phyloP scores from a whole-genome alignment of 2,888 invertebrate genomes.

The Maniola hyperantus region DNA sequence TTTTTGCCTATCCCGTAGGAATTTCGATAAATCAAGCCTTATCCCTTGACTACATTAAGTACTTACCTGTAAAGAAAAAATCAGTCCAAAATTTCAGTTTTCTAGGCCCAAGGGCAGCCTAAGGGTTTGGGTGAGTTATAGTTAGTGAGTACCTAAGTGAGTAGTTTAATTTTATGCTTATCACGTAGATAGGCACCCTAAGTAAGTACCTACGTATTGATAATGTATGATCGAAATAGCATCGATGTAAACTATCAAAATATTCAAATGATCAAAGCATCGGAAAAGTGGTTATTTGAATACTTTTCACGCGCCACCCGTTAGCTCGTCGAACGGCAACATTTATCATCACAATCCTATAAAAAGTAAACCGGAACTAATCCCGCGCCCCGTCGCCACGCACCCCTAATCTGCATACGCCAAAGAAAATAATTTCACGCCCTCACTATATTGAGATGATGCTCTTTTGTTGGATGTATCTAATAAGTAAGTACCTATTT shows the following conservation, averaged over 20 bases:
- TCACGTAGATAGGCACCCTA: too few species aligned
- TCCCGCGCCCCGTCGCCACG: slow-evolving; percentile 61
- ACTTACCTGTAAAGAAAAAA: too few species aligned
- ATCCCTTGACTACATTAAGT: too few species aligned
- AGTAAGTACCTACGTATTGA: too few species aligned
- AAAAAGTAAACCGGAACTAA: slow-evolving; percentile 81
- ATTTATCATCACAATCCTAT: slow-evolving; percentile 81
- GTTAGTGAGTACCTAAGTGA: too few species aligned
- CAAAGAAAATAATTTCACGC: slow-evolving; percentile 82
- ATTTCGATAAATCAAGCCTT: too few species aligned
- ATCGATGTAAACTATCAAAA: slow-evolving; percentile 43
- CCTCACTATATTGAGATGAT: slow-evolving; percentile 64
- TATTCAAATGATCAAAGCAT: slow-evolving; percentile 46
- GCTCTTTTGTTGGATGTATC: slow-evolving; percentile 57
- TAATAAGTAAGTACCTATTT: too few species aligned
- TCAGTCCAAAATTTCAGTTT: too few species aligned
- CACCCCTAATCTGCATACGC: slow-evolving; percentile 78
- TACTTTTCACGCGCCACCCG: slow-evolving; percentile 79
- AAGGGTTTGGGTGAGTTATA: too few species aligned
- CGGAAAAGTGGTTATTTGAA: slow-evolving; percentile 65
- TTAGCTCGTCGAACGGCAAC: slow-evolving; percentile 67
- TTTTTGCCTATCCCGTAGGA: too few species aligned
- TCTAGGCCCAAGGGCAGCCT: too few species aligned
- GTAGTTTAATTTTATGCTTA: too few species aligned
- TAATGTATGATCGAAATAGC: not conserved